A percentile compares a stretch with the other conserved stretches of the same genome.
Conservation (phyloP, 2,797 vertebrate species). For the Morelia viridis region DNA sequence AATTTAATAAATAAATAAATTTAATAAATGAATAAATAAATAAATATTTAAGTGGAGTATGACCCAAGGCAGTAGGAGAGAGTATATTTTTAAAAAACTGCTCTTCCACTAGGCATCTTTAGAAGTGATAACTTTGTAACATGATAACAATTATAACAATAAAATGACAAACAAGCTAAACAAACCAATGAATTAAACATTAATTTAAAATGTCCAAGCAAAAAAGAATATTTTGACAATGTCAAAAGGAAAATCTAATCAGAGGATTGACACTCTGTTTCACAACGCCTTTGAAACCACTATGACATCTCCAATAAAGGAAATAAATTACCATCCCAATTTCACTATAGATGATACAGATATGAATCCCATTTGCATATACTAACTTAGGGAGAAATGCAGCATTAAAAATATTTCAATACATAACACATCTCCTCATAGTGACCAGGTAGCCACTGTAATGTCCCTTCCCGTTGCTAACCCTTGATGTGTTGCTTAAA, state of each 20-base stretch:
- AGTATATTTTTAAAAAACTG: not conserved
- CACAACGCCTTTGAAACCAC: not conserved
- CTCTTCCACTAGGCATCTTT: not conserved
- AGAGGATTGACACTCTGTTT: not conserved
- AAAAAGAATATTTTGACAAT: not conserved
- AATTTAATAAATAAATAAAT: too few species aligned
- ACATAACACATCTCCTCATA: not conserved
- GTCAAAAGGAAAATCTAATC: not conserved
- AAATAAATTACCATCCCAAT: not conserved
- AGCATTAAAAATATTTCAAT: not conserved
- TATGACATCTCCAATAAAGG: not conserved
- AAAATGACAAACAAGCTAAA: not conserved
- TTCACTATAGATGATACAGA: not conserved
- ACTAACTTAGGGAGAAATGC: not conserved
- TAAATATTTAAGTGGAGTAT: not conserved
- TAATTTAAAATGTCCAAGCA: not conserved
- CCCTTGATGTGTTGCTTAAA: not conserved
- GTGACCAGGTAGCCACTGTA: not conserved
- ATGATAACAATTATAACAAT: not conserved
- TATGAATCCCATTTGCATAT: not conserved
- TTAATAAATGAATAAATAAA: too few species aligned
- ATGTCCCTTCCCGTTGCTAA: not conserved
- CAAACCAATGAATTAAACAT: not conserved
- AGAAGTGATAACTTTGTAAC: not conserved
- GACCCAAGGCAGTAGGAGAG: not conserved